Percentiles rank a stretch among this genome's conserved stretches.
phyloP scores from a whole-genome alignment of 2,888 invertebrate genomes.

The Hypselothyrea guttata region DNA sequence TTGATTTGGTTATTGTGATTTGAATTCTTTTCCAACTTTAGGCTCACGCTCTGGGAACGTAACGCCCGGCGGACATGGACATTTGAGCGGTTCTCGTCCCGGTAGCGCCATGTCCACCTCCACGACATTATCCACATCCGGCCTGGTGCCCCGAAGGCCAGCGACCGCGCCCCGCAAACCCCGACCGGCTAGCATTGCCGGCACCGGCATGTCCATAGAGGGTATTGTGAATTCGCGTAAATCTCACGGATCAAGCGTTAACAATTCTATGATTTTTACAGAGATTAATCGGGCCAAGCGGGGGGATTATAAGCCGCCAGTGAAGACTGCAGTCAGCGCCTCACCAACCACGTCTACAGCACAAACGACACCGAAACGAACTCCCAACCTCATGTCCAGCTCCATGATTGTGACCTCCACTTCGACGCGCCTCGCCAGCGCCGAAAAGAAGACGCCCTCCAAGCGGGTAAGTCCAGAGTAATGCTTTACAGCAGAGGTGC shows the following conservation, averaged over 20 bases:
- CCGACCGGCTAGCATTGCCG: constrained; percentile 91
- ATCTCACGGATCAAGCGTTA: no score
- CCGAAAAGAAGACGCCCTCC: constrained; percentile 79
- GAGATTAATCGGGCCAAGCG: constrained; percentile 81
- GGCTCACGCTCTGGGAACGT: constrained; percentile 89
- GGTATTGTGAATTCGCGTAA: no score
- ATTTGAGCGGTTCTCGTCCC: constrained; percentile 88
- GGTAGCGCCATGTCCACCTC: constrained; percentile 93
- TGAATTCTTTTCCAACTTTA: constrained; percentile 59
- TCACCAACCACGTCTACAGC: constrained; percentile 75
- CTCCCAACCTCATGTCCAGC: constrained; percentile 80
- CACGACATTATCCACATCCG: constrained; percentile 85
- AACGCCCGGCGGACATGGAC: constrained; percentile 86
- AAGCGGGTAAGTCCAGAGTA: constrained; percentile 72
- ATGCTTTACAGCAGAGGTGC: no score
- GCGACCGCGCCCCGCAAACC: constrained; percentile 86
- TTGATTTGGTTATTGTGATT: constrained; percentile 18
- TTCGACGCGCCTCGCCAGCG: constrained; percentile 77
- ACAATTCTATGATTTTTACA: no score
- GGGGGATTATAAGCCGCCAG: constrained; percentile 83
- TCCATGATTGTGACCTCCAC: constrained; percentile 80
- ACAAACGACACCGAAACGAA: constrained; percentile 83
- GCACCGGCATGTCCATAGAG: constrained; percentile 88
- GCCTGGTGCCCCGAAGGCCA: constrained; percentile 85
- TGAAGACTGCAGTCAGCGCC: constrained; percentile 74